Evolutionary conservation across 2,113 vertebrate genomes (phyloP).

Genomic region (Hippocampus barbouri): DNA sequence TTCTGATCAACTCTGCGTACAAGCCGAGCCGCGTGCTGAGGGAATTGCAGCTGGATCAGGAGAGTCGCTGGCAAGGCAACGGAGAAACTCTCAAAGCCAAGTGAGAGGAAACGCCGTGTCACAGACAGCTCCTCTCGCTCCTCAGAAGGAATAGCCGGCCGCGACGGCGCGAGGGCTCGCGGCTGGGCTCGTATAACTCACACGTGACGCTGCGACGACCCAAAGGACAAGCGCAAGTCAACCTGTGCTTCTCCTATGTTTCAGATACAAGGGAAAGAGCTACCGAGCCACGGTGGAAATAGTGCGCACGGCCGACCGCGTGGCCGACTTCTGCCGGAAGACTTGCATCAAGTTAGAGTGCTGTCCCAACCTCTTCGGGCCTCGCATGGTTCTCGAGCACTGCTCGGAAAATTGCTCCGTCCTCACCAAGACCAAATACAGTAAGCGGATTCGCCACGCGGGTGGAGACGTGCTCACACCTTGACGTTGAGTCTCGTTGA

Average conservation of each 20-base stretch:
- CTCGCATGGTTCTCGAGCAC: slow-evolving; percentile 90
- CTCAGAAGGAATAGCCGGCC: slow-evolving; percentile 20
- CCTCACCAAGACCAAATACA: slow-evolving; percentile 98
- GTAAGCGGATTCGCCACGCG: slow-evolving; percentile 70
- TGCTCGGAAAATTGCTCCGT: slow-evolving; percentile 98
- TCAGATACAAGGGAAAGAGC: slow-evolving; percentile 96
- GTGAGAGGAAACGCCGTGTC: slow-evolving; percentile 71
- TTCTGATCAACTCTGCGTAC: slow-evolving; percentile 95
- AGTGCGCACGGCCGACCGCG: slow-evolving; percentile 89
- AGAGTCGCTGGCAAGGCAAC: slow-evolving; percentile 89
- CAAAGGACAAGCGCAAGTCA: slow-evolving; percentile 17
- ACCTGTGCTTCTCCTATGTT: slow-evolving; percentile 13
- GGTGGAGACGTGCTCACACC: neutral
- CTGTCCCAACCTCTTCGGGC: slow-evolving; percentile 95
- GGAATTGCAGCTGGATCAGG: slow-evolving; percentile 93
- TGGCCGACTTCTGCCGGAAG: slow-evolving; percentile 93
- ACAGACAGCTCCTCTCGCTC: slow-evolving; percentile 16
- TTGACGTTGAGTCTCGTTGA: neutral
- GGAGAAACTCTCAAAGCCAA: slow-evolving; percentile 97
- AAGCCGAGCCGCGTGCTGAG: slow-evolving; percentile 94
- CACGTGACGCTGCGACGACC: slow-evolving; percentile 13
- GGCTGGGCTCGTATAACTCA: slow-evolving; percentile 27
- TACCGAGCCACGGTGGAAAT: slow-evolving; percentile 95
- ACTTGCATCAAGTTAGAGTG: slow-evolving; percentile 95
- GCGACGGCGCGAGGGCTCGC: slow-evolving; percentile 28